Conservation (phyloP, 2,113 vertebrate species). For the Thamnaconus septentrionalis region DNA sequence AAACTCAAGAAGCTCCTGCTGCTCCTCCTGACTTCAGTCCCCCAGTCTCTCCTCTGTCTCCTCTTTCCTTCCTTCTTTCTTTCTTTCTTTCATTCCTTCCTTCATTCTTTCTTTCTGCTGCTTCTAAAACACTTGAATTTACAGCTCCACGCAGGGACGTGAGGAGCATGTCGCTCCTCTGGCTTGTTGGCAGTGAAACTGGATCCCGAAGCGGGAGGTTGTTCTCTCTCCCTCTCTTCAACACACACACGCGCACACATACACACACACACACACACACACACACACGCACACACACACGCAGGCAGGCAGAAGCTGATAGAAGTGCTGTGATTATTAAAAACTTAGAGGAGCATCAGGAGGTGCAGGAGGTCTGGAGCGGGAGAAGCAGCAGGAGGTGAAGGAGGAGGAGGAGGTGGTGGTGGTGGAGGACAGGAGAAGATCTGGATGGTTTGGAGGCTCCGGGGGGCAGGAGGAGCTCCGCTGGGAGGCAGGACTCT, state of each 20-base stretch:
- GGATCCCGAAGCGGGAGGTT: slow-evolving; percentile 39
- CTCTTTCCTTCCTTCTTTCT: no score
- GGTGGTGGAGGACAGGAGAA: slow-evolving; percentile 11
- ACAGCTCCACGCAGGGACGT: slow-evolving; percentile 3
- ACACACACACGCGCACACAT: neutral
- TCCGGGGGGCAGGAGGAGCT: slow-evolving; percentile 63
- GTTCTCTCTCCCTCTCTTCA: slow-evolving; percentile 27
- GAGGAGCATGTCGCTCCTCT: slow-evolving; percentile 31
- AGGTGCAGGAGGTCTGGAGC: neutral
- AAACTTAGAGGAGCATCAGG: slow-evolving; percentile 38
- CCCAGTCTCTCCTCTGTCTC: neutral
- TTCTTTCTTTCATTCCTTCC: no score
- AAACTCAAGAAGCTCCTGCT: neutral
- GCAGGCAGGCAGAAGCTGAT: slow-evolving; percentile 8
- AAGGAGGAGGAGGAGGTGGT: slow-evolving; percentile 1
- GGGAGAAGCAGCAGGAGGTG: neutral
- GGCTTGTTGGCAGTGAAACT: slow-evolving; percentile 53
- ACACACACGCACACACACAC: neutral
- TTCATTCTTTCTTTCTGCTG: neutral
- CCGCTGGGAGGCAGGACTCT: slow-evolving; percentile 65
- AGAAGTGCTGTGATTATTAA: slow-evolving; percentile 21
- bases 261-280: neutral
- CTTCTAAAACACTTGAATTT: slow-evolving; percentile 4
- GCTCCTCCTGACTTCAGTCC: neutral
- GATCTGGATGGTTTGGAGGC: slow-evolving; percentile 26